Evolutionary conservation across 2,113 vertebrate species (phyloP), one percentile per base, ranked within the genome.

Genomic region (Poeciliopsis turrubarensis): DNA sequence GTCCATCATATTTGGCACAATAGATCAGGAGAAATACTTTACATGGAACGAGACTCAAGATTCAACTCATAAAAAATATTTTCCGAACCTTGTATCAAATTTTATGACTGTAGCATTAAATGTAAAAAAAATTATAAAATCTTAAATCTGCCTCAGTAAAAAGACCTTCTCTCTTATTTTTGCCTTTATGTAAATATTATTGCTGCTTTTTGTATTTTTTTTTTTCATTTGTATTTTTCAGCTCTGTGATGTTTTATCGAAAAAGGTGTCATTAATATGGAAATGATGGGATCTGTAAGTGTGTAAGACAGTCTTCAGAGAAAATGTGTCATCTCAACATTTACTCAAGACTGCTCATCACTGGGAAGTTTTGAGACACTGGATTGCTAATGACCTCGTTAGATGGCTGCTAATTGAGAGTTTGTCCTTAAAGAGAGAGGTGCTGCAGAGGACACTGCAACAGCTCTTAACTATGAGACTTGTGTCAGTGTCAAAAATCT

Each of bases 381-480:
- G 89, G 91, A 80, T 90, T 88, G 90, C 83, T 90, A 93, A 94
- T 41, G 79, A 78, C 86, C 83, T 90, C 79, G 73, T 87, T 89
- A 87, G 85, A 84, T 41, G 13, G 3, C 39, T 47, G 79, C 70
- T 92, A 89, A 91, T 86, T 84, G 79, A 78, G 65, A 26, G 26
- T 74, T 86, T 84, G 83, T 92, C 4, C 89, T 86, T 62, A 84
- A 84, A 84, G 73, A n/a, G 61, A 69, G 57, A 69, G 41, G 62
- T 7, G 51, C 19, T 6, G 12, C 61, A 78, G 8, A 68, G 64
- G 63, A 30, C 26, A 1, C 25, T 26, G 9, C 27, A 13, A 72
- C 67, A 74, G 64, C 51, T 64, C 72, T 63, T 79, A 44, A 11
- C 63, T 4, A 30, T 64, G 47, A 68, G 9, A 5, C 51, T 2